Base-by-base conservation (phyloP, 2,797 vertebrate genomes). In the Anguilla obscura region DNA sequence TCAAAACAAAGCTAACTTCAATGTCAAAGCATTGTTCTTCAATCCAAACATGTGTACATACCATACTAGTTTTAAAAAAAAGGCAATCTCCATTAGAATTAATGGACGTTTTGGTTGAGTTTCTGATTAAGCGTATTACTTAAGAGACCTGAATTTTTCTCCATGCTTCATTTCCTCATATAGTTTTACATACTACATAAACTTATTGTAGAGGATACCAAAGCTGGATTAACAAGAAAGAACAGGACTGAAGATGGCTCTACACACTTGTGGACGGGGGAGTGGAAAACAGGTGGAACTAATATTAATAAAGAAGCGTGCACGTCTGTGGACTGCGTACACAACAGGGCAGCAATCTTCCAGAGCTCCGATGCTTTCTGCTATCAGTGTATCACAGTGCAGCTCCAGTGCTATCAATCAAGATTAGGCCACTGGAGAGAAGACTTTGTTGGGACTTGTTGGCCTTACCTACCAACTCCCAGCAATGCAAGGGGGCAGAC, bases 221-320 rank as follows among this genome's bases (percentile, higher is more conserved):
- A 24, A 18, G 2, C 45, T 50, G 7, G 45, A 50, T 4, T 48
- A 18, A 79, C 40, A 16, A 56, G 12, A 71, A 54, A 18, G 21
- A 8, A 4, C 1, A 9, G 27, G 86, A 82, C 7, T 33, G 18
- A 27, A 87, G 87, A 89, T 88, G 89, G 89, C 74, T 21, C 33
- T 10, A 1, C 89, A 85, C 66, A 52, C 21, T 89, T 86, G 48
- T 36, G 79, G 56, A 54, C 45, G 30, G 30, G 74, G 2, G 40
- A 84, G 90, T 56, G 84, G 86, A 14, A 87, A 76, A 87, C 88
- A 91, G 84, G 66, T 45, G 86, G 86, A n/a, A 58, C 36, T 90
- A 89, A 90, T 90, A 85, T 88, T 76, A 90, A 86, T 89, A 87
- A 85, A 91, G 69, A 60, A 86, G 87, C 60, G 86, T 87, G 56